phyloP scores from a whole-genome alignment of 2,797 vertebrate species.

The Streptopelia turtur region DNA sequence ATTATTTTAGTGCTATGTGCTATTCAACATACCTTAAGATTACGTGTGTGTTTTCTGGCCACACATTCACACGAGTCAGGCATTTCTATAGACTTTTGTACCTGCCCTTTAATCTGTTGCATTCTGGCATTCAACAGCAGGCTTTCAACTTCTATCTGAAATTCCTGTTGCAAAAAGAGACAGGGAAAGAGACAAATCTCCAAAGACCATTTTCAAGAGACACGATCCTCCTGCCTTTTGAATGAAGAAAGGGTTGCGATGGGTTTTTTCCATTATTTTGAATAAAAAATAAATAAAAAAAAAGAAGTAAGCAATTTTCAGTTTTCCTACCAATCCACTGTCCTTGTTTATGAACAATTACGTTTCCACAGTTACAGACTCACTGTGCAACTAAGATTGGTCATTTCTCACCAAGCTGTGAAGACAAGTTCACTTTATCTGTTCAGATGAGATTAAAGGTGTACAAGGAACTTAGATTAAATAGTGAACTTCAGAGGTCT shows the following conservation, averaged over 20 bases:
- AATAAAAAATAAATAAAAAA: neutral
- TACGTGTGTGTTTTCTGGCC: neutral
- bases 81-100: neutral
- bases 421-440: neutral
- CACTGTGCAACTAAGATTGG: neutral
- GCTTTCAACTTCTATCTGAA: neutral
- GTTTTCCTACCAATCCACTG: neutral
- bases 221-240: neutral
- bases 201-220: neutral
- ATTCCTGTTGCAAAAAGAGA: neutral
- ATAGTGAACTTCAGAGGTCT: neutral
- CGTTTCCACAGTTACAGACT: neutral
- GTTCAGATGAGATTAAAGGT: conserved; percentile 20
- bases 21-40: neutral
- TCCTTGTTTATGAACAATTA: neutral
- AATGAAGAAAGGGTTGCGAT: neutral
- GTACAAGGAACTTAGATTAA: conserved; percentile 16
- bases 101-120: neutral
- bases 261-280: neutral
- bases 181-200: neutral
- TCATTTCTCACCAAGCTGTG: neutral
- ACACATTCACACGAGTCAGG: neutral
- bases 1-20: neutral
- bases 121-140: neutral
- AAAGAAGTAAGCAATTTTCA: neutral